Percentiles rank a stretch among this genome's conserved stretches.
Conservation (phyloP, 64 coral and sea anemone genomes). For the Montipora efflorescens region DNA sequence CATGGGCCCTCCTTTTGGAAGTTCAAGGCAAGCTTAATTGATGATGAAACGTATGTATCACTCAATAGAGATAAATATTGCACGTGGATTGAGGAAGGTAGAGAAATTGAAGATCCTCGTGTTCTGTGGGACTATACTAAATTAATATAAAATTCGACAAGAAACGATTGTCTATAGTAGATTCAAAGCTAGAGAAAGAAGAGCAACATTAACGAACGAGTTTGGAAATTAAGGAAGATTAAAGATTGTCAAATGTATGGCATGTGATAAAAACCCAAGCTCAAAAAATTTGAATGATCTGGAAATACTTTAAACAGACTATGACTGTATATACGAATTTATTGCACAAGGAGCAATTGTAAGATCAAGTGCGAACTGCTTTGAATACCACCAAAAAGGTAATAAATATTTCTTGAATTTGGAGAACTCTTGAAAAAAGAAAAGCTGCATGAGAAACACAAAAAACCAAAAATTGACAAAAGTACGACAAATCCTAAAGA, state of each 20-base stretch:
- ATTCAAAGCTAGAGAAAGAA: too few relatives aligned
- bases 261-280: background rate
- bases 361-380: constrained; percentile 22
- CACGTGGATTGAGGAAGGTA: background rate
- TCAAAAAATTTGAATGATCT: too few relatives aligned
- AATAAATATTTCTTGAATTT: too few relatives aligned
- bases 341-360: constrained; percentile 19
- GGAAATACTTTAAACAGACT: too few relatives aligned
- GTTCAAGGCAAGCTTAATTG: too few relatives aligned
- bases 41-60: constrained; percentile 3
- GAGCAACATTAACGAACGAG: background rate
- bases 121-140: constrained; percentile 26
- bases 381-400: constrained; percentile 30
- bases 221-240: constrained; percentile 36
- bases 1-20: constrained; percentile 12
- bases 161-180: too few relatives aligned
- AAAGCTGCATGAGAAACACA: background rate
- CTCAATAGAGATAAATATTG: background rate
- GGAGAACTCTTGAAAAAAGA: background rate
- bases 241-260: constrained; percentile 38
- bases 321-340: too few relatives aligned
- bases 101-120: too few relatives aligned
- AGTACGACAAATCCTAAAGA: too few relatives aligned
- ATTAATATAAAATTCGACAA: constrained; percentile 58
- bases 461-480: background rate